Evolutionary conservation across 2,113 vertebrate species (phyloP).

Genomic region (Eptesicus fuscus): DNA sequence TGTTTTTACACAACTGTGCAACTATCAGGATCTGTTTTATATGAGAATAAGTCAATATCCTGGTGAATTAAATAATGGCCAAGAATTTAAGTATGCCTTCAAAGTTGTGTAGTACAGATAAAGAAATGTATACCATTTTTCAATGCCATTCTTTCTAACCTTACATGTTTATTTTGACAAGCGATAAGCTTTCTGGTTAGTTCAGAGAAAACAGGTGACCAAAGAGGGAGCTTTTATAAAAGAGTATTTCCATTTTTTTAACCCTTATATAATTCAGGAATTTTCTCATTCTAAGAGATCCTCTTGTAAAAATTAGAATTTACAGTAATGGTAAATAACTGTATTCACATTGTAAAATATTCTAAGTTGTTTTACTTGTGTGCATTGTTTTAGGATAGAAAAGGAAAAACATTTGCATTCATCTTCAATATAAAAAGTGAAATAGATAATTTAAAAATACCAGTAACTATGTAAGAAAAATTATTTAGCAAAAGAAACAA

Average conservation of each 20-base stretch:
- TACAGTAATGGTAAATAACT: not conserved
- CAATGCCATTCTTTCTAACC: not conserved
- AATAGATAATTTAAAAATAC: conserved; percentile 4
- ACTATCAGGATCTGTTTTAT: not conserved
- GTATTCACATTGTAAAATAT: not conserved
- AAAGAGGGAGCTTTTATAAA: not conserved
- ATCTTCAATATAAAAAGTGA: not conserved
- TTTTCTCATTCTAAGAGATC: not conserved
- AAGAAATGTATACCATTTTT: not conserved
- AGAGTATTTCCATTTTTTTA: conserved; percentile 9
- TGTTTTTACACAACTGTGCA: not conserved
- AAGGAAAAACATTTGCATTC: not conserved
- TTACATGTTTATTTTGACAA: conserved; percentile 32
- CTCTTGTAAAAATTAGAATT: not conserved
- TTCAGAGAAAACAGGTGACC: not conserved
- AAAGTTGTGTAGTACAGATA: not conserved
- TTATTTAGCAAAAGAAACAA: conserved; percentile 10
- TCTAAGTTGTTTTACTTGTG: conserved; percentile 4
- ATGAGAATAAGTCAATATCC: not conserved
- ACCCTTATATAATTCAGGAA: not conserved
- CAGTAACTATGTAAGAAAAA: not conserved
- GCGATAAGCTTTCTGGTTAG: not conserved
- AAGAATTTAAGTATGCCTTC: conserved; percentile 1
- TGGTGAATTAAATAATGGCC: not conserved
- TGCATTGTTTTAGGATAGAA: not conserved